Evolutionary conservation across 2,888 invertebrate genomes (phyloP).

Genomic region (Luffia ferchaultella): DNA sequence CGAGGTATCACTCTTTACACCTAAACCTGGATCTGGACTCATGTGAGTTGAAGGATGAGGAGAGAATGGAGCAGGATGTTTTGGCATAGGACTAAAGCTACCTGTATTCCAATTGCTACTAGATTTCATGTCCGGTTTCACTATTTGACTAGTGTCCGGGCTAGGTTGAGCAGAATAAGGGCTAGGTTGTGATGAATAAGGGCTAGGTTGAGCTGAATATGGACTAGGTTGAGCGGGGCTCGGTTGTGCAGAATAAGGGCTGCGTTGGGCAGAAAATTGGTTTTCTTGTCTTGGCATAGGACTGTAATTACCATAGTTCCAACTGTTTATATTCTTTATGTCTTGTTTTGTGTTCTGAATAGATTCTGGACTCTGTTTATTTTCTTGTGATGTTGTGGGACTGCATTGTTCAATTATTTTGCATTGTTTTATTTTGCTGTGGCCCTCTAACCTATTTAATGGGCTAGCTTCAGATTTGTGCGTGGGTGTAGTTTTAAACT

Average conservation of each 20-base stretch:
- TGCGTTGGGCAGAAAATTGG: constrained; percentile 51
- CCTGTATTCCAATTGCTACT: constrained; percentile 48
- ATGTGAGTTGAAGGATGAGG: constrained; percentile 52
- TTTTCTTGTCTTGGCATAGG: constrained; percentile 54
- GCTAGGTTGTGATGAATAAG: constrained; percentile 56
- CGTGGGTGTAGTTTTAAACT: constrained; percentile 51
- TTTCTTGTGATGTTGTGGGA: constrained; percentile 53
- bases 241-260: constrained; percentile 56
- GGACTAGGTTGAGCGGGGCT: constrained; percentile 54
- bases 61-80: constrained; percentile 53
- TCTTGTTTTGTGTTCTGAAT: constrained; percentile 40
- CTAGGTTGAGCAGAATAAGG: constrained; percentile 57
- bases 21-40: constrained; percentile 48
- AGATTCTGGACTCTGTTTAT: constrained; percentile 49
- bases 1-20: constrained; percentile 36
- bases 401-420: constrained; percentile 56
- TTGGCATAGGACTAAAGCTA: constrained; percentile 55
- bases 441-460: constrained; percentile 46
- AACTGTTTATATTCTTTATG: constrained; percentile 46
- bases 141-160: constrained; percentile 56
- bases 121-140: constrained; percentile 44
- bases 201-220: constrained; percentile 52
- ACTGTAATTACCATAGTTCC: constrained; percentile 53
- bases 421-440: constrained; percentile 44
- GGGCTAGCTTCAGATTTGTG: constrained; percentile 58